These are phyloP conservation scores for Coreius guichenoti DNA, from an alignment of 2,797 vertebrate species.

Conservation along the genomic window DNA sequence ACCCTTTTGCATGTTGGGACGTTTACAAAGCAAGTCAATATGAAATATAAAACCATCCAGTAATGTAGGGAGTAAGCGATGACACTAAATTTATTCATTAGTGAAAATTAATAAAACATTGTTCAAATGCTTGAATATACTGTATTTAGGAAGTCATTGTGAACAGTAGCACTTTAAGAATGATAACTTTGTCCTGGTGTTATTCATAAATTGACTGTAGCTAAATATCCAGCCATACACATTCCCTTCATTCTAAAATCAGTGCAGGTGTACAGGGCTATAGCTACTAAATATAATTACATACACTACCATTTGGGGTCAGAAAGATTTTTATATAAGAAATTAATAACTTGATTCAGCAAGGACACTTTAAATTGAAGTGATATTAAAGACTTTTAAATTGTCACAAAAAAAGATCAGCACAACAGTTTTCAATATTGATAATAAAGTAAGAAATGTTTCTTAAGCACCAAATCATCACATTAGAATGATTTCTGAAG, in stretches of 20 bases:
- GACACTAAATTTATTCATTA: not conserved
- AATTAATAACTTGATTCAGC: not conserved
- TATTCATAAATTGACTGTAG: not conserved
- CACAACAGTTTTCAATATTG: not conserved
- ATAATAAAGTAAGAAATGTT: not conserved
- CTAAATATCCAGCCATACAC: not conserved
- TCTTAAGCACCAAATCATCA: not conserved
- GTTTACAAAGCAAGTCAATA: constrained; percentile 35
- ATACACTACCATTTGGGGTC: not conserved
- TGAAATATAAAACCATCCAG: not conserved
- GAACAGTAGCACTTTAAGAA: not conserved
- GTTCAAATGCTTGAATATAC: not conserved
- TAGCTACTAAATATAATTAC: not conserved
- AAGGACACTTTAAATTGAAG: not conserved
- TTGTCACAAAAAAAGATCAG: not conserved
- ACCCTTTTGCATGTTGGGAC: constrained; percentile 5
- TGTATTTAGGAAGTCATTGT: not conserved
- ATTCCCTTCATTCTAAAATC: not conserved
- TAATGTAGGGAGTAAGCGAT: not conserved
- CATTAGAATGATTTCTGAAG: not conserved
- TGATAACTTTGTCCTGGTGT: not conserved
- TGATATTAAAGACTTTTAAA: not conserved
- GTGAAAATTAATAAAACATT: not conserved
- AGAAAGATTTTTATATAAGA: not conserved
- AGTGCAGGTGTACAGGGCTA: not conserved